Evolutionary conservation across 2,888 invertebrate genomes (phyloP), one percentile per base, ranked within the genome.

Genomic region (Eulithis prunata): DNA sequence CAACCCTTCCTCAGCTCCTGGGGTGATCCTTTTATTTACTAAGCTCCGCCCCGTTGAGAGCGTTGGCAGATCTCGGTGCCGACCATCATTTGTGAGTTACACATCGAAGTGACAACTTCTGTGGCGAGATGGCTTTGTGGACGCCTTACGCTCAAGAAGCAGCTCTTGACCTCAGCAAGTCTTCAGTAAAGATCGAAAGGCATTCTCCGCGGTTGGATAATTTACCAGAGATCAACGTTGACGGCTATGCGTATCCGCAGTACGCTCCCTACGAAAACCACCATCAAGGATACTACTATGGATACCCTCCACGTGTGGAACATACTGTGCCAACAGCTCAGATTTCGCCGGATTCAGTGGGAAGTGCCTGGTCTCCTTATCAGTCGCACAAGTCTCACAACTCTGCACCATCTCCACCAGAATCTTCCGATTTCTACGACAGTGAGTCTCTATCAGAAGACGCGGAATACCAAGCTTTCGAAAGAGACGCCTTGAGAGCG

Each of bases 401-500:
- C 21, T 68, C 76, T 28, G 76, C 77, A 2, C 73, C 51, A 81
- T 97, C 73, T 83, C 95, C 51, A 80, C 95, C 71, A 82, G 94
- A 71, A 72, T 89, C 80, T 1, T 78, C 75, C 11, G 88, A 69
- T 78, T 75, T 81, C 51, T 80, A 81, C 69, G 87, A 88, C 49
- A 79, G 81, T 0, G 88, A 87, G 45, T 82, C 84, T 0, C 65
- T 90, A 4, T 80, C 85, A 0, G 87, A 89, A 2, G 96, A 96
- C 64, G 76, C 80, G 60, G 95, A 95, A 4, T 97, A 96, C 76
- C 93, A 94, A 3, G 95, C 95, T 45, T 97, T 96, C 75, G 94
- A 97, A 49, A 93, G 95, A 60, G 94, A 94, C 65, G 95, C 96
- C 79, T 78, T 97, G 13, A 92, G 95, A 28, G 95, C 95, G 52